Percentiles rank a stretch among this genome's conserved stretches.
Evolutionary conservation across 2,113 vertebrate genomes (phyloP).

Genomic region (Mungos mungo): DNA sequence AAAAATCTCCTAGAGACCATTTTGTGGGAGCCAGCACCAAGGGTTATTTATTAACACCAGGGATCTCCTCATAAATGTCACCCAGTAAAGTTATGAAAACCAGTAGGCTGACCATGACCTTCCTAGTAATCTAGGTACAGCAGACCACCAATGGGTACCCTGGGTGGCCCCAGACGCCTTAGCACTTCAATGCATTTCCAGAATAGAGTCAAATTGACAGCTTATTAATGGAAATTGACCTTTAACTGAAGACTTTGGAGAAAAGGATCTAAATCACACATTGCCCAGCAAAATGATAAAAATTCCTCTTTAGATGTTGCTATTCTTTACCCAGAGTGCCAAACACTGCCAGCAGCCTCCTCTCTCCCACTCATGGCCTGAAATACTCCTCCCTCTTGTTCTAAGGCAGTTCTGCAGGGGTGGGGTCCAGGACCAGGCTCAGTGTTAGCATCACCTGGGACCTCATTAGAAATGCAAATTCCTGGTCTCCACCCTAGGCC

Average conservation of each 20-base stretch:
- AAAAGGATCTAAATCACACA: background rate
- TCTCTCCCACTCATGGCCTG: background rate
- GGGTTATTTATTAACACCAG: background rate
- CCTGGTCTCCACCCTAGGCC: background rate
- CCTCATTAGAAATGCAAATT: background rate
- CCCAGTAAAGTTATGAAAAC: background rate
- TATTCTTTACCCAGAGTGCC: background rate
- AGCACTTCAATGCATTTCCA: background rate
- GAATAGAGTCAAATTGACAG: background rate
- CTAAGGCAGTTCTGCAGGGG: background rate
- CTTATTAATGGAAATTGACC: background rate
- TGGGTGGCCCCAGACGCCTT: background rate
- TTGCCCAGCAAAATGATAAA: background rate
- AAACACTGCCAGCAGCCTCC: background rate
- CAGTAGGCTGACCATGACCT: background rate
- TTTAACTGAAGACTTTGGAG: slow-evolving; percentile 11
- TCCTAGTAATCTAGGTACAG: background rate
- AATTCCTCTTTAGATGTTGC: background rate
- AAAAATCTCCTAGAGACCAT: background rate
- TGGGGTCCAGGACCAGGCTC: background rate
- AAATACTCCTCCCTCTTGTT: background rate
- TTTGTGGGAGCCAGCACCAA: background rate
- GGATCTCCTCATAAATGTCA: background rate
- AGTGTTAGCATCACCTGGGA: background rate
- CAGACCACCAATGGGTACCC: background rate